These are phyloP conservation scores for Falco rusticolus DNA, from an alignment of 2,797 vertebrate species.

Conservation along the genomic window DNA sequence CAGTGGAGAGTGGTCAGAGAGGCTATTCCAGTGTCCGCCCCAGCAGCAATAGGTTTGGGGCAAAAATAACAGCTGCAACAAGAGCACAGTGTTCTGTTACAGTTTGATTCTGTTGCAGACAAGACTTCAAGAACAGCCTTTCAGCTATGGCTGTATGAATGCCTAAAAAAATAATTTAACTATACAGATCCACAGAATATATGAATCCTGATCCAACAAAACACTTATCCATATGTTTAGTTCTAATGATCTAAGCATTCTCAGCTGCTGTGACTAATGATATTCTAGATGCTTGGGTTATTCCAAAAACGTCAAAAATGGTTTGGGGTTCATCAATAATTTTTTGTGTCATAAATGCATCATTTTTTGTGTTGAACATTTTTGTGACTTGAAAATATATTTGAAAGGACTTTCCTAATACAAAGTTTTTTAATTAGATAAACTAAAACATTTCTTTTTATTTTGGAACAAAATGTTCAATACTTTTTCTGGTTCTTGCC, in stretches of 20 bases:
- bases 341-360: neutral
- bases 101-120: neutral
- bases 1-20: neutral
- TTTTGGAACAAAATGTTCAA: neutral
- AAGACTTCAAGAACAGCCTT: neutral
- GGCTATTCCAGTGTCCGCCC: neutral
- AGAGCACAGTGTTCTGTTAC: neutral
- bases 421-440: neutral
- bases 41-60: neutral
- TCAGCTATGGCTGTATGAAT: neutral
- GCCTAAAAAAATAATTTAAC: neutral
- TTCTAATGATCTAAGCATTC: slow-evolving; percentile 38
- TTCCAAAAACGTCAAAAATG: neutral
- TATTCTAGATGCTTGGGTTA: slow-evolving; percentile 4
- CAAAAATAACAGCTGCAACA: neutral
- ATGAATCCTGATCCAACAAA: slow-evolving; percentile 26
- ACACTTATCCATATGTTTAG: slow-evolving; percentile 33
- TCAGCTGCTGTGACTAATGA: slow-evolving; percentile 47
- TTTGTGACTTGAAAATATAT: neutral
- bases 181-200: neutral
- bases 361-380: neutral
- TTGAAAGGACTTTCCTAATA: neutral
- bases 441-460: neutral
- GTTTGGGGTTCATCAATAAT: neutral
- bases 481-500: neutral